These are phyloP conservation scores for Drosophila niveifrons DNA, from an alignment of 2,888 invertebrate genomes.

Conservation along the genomic window DNA sequence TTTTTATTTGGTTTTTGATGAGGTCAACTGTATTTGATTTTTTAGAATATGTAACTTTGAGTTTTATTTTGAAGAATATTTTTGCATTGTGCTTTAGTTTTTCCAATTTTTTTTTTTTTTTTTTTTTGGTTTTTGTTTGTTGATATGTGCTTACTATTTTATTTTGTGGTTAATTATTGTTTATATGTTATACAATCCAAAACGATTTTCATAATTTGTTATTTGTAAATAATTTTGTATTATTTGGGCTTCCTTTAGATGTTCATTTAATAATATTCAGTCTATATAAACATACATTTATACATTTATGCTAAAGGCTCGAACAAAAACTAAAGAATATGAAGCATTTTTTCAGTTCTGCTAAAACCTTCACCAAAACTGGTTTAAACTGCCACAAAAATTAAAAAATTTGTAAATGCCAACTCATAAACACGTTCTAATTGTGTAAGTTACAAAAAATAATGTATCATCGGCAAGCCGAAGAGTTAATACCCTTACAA, in stretches of 20 bases:
- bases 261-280: constrained; percentile 77
- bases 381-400: constrained; percentile 35
- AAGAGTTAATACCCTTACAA: constrained; percentile 29
- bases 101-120: constrained; percentile 9
- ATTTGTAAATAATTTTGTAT: constrained; percentile 41
- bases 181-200: constrained; percentile 56
- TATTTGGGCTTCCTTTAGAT: constrained; percentile 34
- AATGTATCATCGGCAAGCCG: constrained; percentile 31
- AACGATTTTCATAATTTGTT: constrained; percentile 30
- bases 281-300: constrained; percentile 81
- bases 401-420: constrained; percentile 21
- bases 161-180: constrained; percentile 46
- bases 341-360: constrained; percentile 69
- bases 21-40: constrained; percentile 74
- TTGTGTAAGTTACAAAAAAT: constrained; percentile 26
- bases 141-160: constrained; percentile 76
- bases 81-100: constrained; percentile 7
- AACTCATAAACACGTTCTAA: constrained; percentile 35
- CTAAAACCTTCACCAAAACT: constrained; percentile 58
- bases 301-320: constrained; percentile 72
- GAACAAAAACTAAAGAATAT: constrained; percentile 49
- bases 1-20: constrained; percentile 59
- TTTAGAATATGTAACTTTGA: constrained; percentile 66
- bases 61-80: constrained; percentile 43
- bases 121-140: constrained; percentile 39